These are phyloP conservation scores for Ellobius talpinus DNA, from an alignment of 2,113 vertebrate genomes.

Conservation along the genomic window DNA sequence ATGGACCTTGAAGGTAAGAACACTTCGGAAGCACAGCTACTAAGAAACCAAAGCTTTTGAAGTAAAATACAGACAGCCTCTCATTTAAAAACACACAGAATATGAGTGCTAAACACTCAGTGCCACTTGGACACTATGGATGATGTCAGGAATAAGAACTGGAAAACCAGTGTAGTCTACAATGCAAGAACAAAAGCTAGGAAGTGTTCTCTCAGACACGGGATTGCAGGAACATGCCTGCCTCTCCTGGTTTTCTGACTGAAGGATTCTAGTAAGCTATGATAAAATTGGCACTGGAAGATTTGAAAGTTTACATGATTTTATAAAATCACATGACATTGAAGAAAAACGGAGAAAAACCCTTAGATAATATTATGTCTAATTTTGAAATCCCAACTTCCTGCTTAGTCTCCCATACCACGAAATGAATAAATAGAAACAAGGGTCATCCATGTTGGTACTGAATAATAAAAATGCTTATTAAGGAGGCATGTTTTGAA, in stretches of 20 bases:
- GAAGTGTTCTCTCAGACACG: background rate
- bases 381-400: background rate
- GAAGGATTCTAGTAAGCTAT: background rate
- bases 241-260: background rate
- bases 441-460: background rate
- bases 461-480: conserved; percentile 38
- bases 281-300: conserved; percentile 31
- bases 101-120: background rate
- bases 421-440: background rate
- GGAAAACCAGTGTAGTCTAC: background rate
- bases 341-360: background rate
- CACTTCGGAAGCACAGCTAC: background rate
- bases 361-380: background rate
- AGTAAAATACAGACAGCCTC: background rate
- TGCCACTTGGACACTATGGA: background rate
- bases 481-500: conserved; percentile 42
- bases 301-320: background rate
- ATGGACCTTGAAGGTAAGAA: background rate
- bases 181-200: background rate
- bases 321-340: conserved; percentile 24
- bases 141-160: background rate
- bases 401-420: background rate
- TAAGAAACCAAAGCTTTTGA: background rate
- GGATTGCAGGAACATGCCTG: background rate
- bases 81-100: background rate